Evolutionary conservation across 2,797 vertebrate species (phyloP).

Genomic region (Sebastes oblongus): DNA sequence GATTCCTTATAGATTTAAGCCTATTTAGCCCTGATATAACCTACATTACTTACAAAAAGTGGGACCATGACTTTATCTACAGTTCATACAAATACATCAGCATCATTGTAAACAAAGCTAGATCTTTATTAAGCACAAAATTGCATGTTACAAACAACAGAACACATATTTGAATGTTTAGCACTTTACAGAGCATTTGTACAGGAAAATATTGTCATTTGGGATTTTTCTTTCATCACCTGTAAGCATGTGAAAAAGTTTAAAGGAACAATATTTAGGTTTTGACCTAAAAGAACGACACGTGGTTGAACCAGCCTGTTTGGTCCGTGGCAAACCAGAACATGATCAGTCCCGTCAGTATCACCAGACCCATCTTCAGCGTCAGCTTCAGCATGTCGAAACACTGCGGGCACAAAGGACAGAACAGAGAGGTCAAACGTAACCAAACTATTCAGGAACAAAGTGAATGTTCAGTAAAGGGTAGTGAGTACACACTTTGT

Average conservation of each 20-base stretch:
- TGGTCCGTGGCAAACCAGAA: constrained; percentile 73
- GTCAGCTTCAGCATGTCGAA: constrained; percentile 59
- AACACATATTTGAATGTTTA: not conserved
- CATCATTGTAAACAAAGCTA: not conserved
- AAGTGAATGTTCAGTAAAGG: not conserved
- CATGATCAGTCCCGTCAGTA: constrained; percentile 68
- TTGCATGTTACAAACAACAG: not conserved
- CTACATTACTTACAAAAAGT: not conserved
- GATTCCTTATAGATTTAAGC: too few species aligned
- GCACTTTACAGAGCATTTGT: not conserved
- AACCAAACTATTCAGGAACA: not conserved
- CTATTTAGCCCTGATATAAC: not conserved
- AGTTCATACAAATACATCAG: not conserved
- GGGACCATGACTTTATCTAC: not conserved
- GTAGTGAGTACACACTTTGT: constrained; percentile 42
- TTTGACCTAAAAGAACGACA: constrained; percentile 17
- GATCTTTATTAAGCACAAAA: constrained; percentile 44
- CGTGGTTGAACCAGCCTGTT: constrained; percentile 51
- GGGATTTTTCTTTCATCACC: not conserved
- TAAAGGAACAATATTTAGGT: not conserved
- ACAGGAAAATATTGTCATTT: not conserved
- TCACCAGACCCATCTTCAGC: constrained; percentile 61
- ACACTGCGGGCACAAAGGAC: constrained; percentile 55
- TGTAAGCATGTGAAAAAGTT: not conserved
- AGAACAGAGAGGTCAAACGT: not conserved